Base-by-base conservation (phyloP, 2,888 invertebrate genomes). In the Eupeodes luniger region DNA sequence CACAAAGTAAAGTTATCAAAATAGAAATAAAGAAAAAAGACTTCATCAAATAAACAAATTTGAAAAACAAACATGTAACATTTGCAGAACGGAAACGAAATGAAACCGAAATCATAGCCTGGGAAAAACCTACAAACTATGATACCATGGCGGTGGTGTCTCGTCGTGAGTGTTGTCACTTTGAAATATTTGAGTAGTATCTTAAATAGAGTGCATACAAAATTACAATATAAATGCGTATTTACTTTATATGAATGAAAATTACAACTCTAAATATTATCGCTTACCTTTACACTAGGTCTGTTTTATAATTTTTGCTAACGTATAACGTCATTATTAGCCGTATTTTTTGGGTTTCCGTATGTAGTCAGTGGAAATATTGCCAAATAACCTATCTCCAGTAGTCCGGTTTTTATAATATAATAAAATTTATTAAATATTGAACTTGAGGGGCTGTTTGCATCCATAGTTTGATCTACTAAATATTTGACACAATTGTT, bases 21-120 rank as follows among this genome's bases (percentile, higher is more conserved):
- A 19, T 19, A 16, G 0, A 62, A 53, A 27, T 27, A 27, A 16
- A 53, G 16, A 27, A 77, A 66, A 47, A 57, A n/a, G 55, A 19
- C 69, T 67, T 57, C 55, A 81, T 77, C 77, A 81, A 84, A 84
- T 77, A 83, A 61, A 87, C 80, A 87, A 87, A 87, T 83, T 72
- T 49, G 19, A 64, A 57, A 57, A 19, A 4, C n/a, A 69, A 70
- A 70, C 62, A 53, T 61, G 14, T 75, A 40, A 34, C 47, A 77
- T 75, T 81, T 70, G 62, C 70, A 77, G 67, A 77, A 74, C 72
- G 81, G 85, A 85, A 85, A 80, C 57, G 72, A 77, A 85, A 80
- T 51, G 72, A 77, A 69, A 14, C 70, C 51, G 64, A 64, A 62
- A 53, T 34, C 53, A n/a, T 4, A 53, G 79, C 82, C 72, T 86